Evolutionary conservation across 2,888 invertebrate species (phyloP).

Genomic region (Tigriopus californicus): DNA sequence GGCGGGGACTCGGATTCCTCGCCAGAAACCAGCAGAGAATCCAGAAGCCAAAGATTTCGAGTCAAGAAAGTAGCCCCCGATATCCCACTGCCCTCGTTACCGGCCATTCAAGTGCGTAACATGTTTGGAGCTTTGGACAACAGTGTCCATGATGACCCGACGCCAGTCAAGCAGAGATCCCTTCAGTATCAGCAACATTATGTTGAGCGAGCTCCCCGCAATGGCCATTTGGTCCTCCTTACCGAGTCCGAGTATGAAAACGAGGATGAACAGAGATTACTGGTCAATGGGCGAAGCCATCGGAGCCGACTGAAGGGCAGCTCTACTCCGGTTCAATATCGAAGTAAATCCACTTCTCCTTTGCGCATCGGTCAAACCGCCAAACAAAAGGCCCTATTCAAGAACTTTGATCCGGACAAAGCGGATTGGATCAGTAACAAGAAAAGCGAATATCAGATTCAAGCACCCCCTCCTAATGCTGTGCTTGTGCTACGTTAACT

Average conservation of each 20-base stretch:
- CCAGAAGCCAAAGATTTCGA: not conserved
- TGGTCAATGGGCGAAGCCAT: not conserved
- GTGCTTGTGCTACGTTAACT: no score
- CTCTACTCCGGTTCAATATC: not conserved
- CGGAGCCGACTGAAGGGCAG: not conserved
- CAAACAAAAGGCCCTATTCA: slow-evolving; percentile 1
- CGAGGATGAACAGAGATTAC: not conserved
- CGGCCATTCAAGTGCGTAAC: not conserved
- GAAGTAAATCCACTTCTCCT: slow-evolving; percentile 10
- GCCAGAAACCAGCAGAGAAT: not conserved
- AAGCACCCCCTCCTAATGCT: no score
- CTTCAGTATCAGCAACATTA: not conserved
- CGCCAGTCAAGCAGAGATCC: not conserved
- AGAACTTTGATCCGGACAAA: slow-evolving; percentile 10
- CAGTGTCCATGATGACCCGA: slow-evolving; percentile 1
- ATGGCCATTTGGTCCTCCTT: not conserved
- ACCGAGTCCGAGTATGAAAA: not conserved
- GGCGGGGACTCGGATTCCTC: no score
- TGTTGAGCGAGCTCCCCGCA: not conserved
- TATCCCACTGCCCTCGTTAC: not conserved
- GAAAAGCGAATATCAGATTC: no score
- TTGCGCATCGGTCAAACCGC: not conserved
- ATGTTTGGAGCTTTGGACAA: not conserved
- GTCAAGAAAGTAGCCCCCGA: not conserved
- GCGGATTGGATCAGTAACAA: not conserved